Percentiles rank a stretch among this genome's conserved stretches.
These are phyloP conservation scores for Acanthosoma haemorrhoidale DNA, from an alignment of 2,888 invertebrate species.

Conservation along the genomic window DNA sequence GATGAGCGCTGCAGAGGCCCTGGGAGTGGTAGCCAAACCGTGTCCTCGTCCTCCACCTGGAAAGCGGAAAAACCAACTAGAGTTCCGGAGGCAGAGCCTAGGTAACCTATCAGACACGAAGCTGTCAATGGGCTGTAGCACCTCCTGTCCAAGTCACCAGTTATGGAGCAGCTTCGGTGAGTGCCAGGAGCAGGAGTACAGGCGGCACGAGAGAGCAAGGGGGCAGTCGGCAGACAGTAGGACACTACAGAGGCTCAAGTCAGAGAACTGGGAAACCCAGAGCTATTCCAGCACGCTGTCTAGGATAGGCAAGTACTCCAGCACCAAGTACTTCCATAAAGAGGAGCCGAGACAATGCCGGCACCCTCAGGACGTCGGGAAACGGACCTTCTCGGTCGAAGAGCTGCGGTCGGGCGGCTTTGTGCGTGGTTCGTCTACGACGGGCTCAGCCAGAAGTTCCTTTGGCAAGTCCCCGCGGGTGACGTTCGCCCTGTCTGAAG, in stretches of 20 bases:
- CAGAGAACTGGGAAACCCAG: conserved; percentile 39
- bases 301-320: conserved; percentile 39
- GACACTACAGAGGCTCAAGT: conserved; percentile 40
- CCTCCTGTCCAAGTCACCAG: conserved; percentile 40
- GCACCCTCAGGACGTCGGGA: conserved; percentile 38
- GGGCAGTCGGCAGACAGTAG: conserved; percentile 42
- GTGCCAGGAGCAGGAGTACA: conserved; percentile 39
- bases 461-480: conserved; percentile 45
- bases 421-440: conserved; percentile 32
- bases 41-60: conserved; percentile 41
- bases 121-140: conserved; percentile 39
- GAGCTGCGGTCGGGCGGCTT: conserved; percentile 39
- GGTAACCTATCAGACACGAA: conserved; percentile 42
- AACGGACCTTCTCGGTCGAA: conserved; percentile 42
- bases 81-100: conserved; percentile 41
- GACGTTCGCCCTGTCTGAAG: conserved; percentile 44
- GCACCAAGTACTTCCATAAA: conserved; percentile 38
- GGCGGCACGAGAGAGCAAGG: conserved; percentile 40
- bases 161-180: conserved; percentile 42
- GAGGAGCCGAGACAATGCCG: conserved; percentile 31
- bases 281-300: conserved; percentile 39
- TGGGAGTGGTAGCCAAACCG: conserved; percentile 42
- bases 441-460: conserved; percentile 42
- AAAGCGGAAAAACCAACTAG: conserved; percentile 37
- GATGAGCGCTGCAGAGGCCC: conserved; percentile 42